Base-by-base conservation (phyloP, 1,140 invertebrate genomes). In the Tetranychus urticae region DNA sequence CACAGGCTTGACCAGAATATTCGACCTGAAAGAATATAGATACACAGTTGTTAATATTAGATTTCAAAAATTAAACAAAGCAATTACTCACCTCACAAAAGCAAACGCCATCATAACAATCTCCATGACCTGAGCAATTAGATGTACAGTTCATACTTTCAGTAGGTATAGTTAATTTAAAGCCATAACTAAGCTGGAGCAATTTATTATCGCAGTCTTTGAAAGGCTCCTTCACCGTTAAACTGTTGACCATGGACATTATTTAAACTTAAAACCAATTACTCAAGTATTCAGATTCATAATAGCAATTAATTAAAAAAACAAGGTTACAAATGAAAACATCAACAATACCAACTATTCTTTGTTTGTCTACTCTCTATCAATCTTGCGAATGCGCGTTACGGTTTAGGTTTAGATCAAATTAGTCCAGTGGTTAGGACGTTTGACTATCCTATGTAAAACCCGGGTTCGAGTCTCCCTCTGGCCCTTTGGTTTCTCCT, bases 101-200 rank as follows among this genome's bases (percentile, higher is more conserved):
- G 70, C 88, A 91, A 45, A 85, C 86, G 48, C 87, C 86, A 71
- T 90, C 87, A 64, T 86, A 79, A 71, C 88, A 92, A 73, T 88
- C 85, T 12, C 88, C 88, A 63, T 85, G 82, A n/a, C 86, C 86
- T 63, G 82, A 87, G 74, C 85, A 89, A 72, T 83, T 82, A 58
- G 74, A 74, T 56, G 73, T 73, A 66, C 76, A 78, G 57, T 60
- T 67, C 46, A 62, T 64, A 61, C 64, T 70, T 34, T 50, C 33
- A 3, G 45, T 4, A 60, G 33, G 37, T 14, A 45, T 5, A 47
- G n/a, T 42, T 2, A 58, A 14, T 58, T 58, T 52, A n/a, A 52
- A 31, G 7, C 48, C 48, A 52, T 52, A 52, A 5, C 48, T 52
- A 7, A 52, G 48, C 23, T 33, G 4, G 8, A n/a, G 8, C n/a